Percentiles rank a stretch among this genome's conserved stretches.
phyloP scores from a whole-genome alignment of 2,888 invertebrate species.

The Drosophila infuscata region DNA sequence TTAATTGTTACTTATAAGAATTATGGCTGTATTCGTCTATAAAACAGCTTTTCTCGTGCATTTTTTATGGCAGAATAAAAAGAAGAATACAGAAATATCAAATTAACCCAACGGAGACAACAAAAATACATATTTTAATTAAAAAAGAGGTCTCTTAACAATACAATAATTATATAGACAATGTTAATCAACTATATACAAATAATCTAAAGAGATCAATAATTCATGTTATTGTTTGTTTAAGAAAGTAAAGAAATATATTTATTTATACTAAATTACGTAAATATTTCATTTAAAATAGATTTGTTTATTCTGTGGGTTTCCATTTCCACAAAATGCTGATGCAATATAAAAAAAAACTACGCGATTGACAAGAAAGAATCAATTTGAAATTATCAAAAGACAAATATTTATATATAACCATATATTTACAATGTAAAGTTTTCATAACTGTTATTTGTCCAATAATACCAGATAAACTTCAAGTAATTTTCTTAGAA shows the following conservation, averaged over 20 bases:
- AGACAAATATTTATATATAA: not conserved
- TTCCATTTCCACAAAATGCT: not conserved
- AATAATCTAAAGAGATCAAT: not conserved
- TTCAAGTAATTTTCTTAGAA: constrained; percentile 15
- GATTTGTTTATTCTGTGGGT: not conserved
- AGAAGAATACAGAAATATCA: not conserved
- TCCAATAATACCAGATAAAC: not conserved
- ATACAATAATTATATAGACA: not conserved
- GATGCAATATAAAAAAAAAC: not conserved
- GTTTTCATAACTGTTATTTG: not conserved
- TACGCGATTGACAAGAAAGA: not conserved
- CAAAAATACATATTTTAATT: not conserved
- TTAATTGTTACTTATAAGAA: not conserved
- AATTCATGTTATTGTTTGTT: not conserved
- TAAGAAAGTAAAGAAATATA: not conserved
- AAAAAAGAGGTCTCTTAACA: not conserved
- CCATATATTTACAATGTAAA: not conserved
- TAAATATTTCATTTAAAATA: not conserved
- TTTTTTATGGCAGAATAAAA: not conserved
- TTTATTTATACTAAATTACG: not conserved
- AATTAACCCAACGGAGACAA: not conserved
- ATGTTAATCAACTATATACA: not conserved
- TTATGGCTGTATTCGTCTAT: not conserved
- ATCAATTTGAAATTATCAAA: not conserved
- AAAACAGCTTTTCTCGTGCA: not conserved